Conservation (phyloP, 1,140 invertebrate species). For the Lasioglossum albipes region DNA sequence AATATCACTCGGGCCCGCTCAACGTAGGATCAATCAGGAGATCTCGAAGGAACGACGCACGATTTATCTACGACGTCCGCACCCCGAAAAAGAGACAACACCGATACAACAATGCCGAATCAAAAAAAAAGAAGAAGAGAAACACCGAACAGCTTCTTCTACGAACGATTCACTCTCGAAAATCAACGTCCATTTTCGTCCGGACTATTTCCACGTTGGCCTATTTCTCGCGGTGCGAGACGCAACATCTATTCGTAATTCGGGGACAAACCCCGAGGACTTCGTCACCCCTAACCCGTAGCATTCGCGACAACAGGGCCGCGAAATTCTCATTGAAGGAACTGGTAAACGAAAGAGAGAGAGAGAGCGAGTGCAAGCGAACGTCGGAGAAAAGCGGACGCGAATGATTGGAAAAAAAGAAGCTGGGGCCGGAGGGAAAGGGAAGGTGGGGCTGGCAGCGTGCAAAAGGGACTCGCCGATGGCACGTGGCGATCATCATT, state of each 20-base stretch:
- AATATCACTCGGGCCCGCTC: slow-evolving; percentile 54
- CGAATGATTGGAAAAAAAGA: slow-evolving; percentile 48
- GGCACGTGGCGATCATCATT: slow-evolving; percentile 61
- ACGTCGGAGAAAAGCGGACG: slow-evolving; percentile 19
- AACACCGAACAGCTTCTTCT: too few relatives aligned
- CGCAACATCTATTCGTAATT: neutral
- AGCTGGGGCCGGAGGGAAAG: slow-evolving; percentile 18
- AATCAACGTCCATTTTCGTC: slow-evolving; percentile 27
- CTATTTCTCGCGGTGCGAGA: slow-evolving; percentile 30
- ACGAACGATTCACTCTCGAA: too few relatives aligned
- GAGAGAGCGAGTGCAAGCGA: slow-evolving; percentile 1
- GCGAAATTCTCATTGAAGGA: slow-evolving; percentile 13
- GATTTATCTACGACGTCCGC: slow-evolving; percentile 35
- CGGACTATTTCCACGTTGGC: slow-evolving; percentile 51
- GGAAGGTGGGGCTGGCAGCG: slow-evolving; percentile 12
- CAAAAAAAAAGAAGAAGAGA: too few relatives aligned
- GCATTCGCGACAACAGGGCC: neutral
- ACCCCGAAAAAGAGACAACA: too few relatives aligned
- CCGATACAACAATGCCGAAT: too few relatives aligned
- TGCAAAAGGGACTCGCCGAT: slow-evolving; percentile 49
- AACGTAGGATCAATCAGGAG: slow-evolving; percentile 57
- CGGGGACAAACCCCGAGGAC: neutral
- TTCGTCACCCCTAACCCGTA: neutral
- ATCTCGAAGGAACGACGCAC: slow-evolving; percentile 37
- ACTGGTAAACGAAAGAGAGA: too few relatives aligned